phyloP scores from a whole-genome alignment of 1,140 invertebrate genomes.

The Drosophila nikananu region DNA sequence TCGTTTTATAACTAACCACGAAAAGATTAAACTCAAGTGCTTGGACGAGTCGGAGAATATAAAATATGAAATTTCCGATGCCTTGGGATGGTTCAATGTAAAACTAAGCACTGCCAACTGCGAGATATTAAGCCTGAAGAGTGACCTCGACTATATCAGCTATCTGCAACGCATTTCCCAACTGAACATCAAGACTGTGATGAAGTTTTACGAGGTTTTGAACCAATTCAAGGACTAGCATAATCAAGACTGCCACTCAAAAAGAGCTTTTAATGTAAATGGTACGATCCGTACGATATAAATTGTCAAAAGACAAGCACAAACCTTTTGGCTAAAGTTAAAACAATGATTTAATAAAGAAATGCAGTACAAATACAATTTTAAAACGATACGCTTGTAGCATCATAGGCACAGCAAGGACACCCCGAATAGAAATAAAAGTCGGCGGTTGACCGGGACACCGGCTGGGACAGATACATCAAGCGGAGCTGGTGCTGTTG shows the following conservation, averaged over 20 bases:
- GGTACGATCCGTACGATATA: neutral
- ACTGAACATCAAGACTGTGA: conserved; percentile 13
- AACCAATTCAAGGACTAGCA: too few relatives aligned
- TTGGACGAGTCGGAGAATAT: conserved; percentile 26
- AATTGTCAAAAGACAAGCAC: neutral
- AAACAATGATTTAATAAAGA: neutral
- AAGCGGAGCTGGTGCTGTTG: conserved; percentile 49
- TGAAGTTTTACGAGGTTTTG: neutral
- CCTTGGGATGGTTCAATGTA: conserved; percentile 28
- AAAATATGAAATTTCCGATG: conserved; percentile 31
- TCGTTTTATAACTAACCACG: neutral
- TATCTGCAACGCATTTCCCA: conserved; percentile 36
- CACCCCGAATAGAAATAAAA: conserved; percentile 9
- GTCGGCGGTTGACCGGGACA: neutral
- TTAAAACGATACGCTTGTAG: neutral
- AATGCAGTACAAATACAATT: neutral
- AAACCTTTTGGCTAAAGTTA: neutral
- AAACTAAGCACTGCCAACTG: conserved; percentile 30
- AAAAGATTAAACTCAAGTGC: conserved; percentile 34
- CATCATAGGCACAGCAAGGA: neutral
- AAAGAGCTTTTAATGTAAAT: neutral
- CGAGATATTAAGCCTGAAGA: conserved; percentile 42
- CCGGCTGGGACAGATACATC: conserved; percentile 54
- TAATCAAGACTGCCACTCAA: neutral
- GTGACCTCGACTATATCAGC: conserved; percentile 38